A percentile compares a stretch with the other conserved stretches of the same genome.
Conservation (phyloP, 2,797 vertebrate genomes). For the Odontamblyopus lacepedii region DNA sequence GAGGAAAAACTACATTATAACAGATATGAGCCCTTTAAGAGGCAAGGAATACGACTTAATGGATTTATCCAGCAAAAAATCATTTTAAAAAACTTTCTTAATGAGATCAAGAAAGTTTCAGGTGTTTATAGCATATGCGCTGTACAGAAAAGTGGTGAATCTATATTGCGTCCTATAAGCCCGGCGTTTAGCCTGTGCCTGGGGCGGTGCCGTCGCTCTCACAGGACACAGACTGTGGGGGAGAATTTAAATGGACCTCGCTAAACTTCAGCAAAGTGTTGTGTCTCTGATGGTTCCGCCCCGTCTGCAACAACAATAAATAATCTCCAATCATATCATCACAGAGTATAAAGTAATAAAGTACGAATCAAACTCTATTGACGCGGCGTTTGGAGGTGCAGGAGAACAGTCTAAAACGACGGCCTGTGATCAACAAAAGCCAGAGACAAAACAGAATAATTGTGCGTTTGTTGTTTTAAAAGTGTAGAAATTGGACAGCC, state of each 20-base stretch:
- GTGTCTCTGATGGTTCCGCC: slow-evolving; percentile 14
- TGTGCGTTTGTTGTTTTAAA: too few relatives aligned
- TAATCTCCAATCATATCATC: not conserved
- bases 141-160: not conserved
- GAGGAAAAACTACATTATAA: too few relatives aligned
- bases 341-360: not conserved
- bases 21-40: too few relatives aligned
- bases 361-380: not conserved
- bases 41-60: too few relatives aligned
- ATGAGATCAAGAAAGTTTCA: not conserved
- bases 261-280: slow-evolving; percentile 1
- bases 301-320: not conserved
- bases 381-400: too few relatives aligned
- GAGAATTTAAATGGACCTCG: slow-evolving; percentile 16
- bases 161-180: slow-evolving; percentile 12
- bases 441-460: too few relatives aligned
- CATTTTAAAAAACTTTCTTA: not conserved
- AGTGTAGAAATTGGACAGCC: too few relatives aligned
- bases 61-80: not conserved
- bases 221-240: not conserved
- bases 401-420: too few relatives aligned
- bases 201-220: slow-evolving; percentile 9
- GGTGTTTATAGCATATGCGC: not conserved
- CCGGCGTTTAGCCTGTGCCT: slow-evolving; percentile 11
- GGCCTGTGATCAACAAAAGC: too few relatives aligned